phyloP scores from a whole-genome alignment of 2,888 invertebrate species.

The Philonicus albiceps region DNA sequence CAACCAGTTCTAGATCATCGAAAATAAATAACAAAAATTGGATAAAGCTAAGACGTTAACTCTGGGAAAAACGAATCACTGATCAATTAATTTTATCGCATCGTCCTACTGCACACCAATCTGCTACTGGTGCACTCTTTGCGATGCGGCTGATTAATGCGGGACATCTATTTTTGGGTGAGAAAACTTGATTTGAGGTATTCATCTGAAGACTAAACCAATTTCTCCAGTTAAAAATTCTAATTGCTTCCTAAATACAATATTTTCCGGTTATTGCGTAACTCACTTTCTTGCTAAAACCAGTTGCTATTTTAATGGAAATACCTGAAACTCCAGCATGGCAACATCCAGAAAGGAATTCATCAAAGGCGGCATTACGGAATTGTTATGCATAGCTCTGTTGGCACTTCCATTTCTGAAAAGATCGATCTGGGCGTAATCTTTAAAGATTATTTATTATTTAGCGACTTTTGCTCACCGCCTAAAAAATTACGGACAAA shows the following conservation, averaged over 20 bases:
- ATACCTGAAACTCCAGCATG: background rate
- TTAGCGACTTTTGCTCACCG: background rate
- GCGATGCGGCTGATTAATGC: background rate
- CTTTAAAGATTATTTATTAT: background rate
- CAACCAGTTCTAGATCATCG: no score
- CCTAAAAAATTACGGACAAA: background rate
- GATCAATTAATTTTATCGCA: background rate
- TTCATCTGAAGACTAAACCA: background rate
- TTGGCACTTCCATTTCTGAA: background rate
- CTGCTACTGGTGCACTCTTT: background rate
- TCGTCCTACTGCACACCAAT: background rate
- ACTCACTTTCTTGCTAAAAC: background rate
- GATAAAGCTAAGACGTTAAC: no score
- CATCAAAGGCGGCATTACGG: background rate
- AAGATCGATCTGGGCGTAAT: background rate
- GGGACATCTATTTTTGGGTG: background rate
- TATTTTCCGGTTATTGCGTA: background rate
- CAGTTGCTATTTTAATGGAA: background rate
- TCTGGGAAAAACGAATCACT: background rate
- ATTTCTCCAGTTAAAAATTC: background rate
- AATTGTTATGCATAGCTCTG: background rate
- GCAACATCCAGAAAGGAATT: background rate
- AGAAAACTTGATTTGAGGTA: background rate
- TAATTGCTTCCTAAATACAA: background rate
- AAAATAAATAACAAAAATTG: no score